Percentiles rank a stretch among this genome's conserved stretches.
phyloP scores from a whole-genome alignment of 2,113 vertebrate genomes.

The Rhineura floridana region DNA sequence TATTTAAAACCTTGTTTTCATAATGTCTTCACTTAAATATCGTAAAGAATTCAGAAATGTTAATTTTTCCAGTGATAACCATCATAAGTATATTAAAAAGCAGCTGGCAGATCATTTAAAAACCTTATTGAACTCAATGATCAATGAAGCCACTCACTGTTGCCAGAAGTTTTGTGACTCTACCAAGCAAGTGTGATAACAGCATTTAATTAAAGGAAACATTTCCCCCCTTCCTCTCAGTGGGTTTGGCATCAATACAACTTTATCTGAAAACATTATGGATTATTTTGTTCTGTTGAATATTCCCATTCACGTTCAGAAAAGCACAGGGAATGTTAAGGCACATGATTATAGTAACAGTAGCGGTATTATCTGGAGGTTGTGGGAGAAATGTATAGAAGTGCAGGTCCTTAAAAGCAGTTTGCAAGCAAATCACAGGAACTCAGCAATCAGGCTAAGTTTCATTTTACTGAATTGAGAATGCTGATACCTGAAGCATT shows the following conservation, averaged over 20 bases:
- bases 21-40: not conserved
- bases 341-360: not conserved
- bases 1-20: too few relatives aligned
- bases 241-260: not conserved
- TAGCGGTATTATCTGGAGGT: too few relatives aligned
- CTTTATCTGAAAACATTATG: conserved; percentile 32
- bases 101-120: not conserved
- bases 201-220: not conserved
- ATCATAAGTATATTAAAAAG: not conserved
- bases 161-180: not conserved
- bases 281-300: conserved; percentile 16
- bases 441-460: too few relatives aligned
- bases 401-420: too few relatives aligned
- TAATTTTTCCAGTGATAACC: not conserved
- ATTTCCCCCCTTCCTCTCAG: not conserved
- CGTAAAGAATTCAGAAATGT: not conserved
- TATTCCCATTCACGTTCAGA: conserved; percentile 35
- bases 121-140: not conserved
- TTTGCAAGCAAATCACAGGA: too few relatives aligned
- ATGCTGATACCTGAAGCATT: too few relatives aligned
- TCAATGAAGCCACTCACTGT: not conserved
- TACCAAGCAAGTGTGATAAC: conserved; percentile 10
- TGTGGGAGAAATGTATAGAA: too few relatives aligned
- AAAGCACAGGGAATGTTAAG: conserved; percentile 15
- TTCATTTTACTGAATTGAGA: too few relatives aligned